Evolutionary conservation across 2,888 invertebrate genomes (phyloP), one percentile per base, ranked within the genome.

Genomic region (Uloborus plumipes): DNA sequence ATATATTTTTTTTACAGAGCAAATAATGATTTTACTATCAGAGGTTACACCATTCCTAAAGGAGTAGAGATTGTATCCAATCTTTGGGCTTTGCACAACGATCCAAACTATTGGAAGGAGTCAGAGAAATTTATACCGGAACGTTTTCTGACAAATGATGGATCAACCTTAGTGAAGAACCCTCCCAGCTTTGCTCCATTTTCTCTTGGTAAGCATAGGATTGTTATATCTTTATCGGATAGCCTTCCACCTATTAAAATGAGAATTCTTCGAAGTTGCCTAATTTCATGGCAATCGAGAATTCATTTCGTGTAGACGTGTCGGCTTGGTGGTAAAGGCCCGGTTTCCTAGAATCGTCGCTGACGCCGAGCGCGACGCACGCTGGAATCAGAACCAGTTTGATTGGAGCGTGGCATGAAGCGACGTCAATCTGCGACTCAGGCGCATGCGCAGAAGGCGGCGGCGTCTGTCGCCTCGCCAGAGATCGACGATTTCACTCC

Each of bases 51-150:
- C 3, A 81, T 81, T 49, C 80, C 80, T 11, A 81, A 74, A 22
- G 80, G 80, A n/a, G 18, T 74, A 0, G 80, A 81, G 15, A 81
- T 81, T 16, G 20, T 58, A 1, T 69, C 74, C 22, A 80, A 80
- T 50, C 67, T 80, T 6, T 80, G 80, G 80, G 80, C 62, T 0
- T 20, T 80, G 20, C 80, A 80, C 22, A 67, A 73, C 13, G 80
- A 80, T 50, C 73, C 80, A 9, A 53, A 55, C 0, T 81, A 81
- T 18, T 81, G 80, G 80, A 58, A 69, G 9, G 15, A 70, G 6
- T 74, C 80, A 2, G 80, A 81, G 64, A 64, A 73, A 39, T 81
- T 81, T 50, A 53, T 16, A 31, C 80, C 80, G 1, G 80, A 81
- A 59, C 64, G 80, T n/a, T 81, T 74, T 7, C 50, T 81, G 22